phyloP scores from a whole-genome alignment of 2,797 vertebrate genomes.

The Orestias chungarensis region DNA sequence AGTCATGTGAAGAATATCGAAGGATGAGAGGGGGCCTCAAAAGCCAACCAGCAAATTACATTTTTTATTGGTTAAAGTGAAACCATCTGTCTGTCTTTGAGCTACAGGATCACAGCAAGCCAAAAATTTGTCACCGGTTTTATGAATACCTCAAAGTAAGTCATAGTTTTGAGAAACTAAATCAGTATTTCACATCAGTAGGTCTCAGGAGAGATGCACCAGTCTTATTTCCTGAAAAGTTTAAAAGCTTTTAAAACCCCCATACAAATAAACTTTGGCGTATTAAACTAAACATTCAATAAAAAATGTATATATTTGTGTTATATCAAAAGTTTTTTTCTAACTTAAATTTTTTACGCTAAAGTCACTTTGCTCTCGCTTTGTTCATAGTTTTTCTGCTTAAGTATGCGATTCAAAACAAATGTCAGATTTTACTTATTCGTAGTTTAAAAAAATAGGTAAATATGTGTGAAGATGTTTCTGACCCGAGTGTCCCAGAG shows the following conservation, averaged over 20 bases:
- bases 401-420: not conserved
- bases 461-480: not conserved
- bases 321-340: no score
- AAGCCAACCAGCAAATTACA: not conserved
- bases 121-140: not conserved
- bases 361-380: not conserved
- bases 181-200: no score
- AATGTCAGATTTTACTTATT: not conserved
- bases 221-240: not conserved
- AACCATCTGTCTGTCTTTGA: not conserved
- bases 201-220: no score
- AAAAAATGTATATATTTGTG: no score
- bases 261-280: no score
- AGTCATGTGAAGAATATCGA: not conserved
- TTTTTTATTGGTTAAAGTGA: not conserved
- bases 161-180: not conserved
- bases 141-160: not conserved
- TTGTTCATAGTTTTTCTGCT: not conserved
- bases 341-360: not conserved
- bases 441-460: not conserved
- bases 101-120: not conserved
- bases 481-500: conserved; percentile 61
- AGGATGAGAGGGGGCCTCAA: not conserved
- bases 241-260: not conserved
- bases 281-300: no score